Evolutionary conservation across 2,797 vertebrate genomes (phyloP).

Genomic region (Takifugu rubripes): DNA sequence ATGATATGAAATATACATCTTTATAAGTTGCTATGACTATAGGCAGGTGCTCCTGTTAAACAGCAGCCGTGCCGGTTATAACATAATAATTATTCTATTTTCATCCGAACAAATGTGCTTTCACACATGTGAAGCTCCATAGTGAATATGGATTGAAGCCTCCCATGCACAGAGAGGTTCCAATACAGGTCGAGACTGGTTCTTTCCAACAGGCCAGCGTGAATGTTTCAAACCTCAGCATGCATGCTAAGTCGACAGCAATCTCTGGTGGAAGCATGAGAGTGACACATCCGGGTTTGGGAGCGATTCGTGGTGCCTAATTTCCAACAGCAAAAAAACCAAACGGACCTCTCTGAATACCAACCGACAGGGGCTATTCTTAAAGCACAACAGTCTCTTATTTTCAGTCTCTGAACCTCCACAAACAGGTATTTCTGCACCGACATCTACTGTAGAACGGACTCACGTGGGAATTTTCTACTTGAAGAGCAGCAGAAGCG

Average conservation of each 20-base stretch:
- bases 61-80: constrained; percentile 63
- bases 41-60: constrained; percentile 51
- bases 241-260: constrained; percentile 56
- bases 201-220: constrained; percentile 65
- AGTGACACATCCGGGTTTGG: constrained; percentile 16
- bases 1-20: constrained; percentile 76
- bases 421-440: constrained; percentile 44
- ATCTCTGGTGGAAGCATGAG: constrained; percentile 48
- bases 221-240: constrained; percentile 58
- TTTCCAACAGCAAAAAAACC: background rate
- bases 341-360: constrained; percentile 29
- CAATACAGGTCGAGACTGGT: constrained; percentile 74
- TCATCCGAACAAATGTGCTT: constrained; percentile 64
- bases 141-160: constrained; percentile 70
- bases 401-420: constrained; percentile 32
- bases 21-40: constrained; percentile 76
- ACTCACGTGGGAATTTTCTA: constrained; percentile 58
- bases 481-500: constrained; percentile 61
- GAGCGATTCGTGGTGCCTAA: constrained; percentile 18
- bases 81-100: constrained; percentile 74
- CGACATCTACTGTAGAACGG: constrained; percentile 43
- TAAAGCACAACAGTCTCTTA: constrained; percentile 30
- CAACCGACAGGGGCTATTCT: constrained; percentile 36
- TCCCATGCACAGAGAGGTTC: constrained; percentile 78
- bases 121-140: constrained; percentile 46